A percentile compares a stretch with the other conserved stretches of the same genome.
These are phyloP conservation scores for Magallana nippona DNA, from an alignment of 2,888 invertebrate genomes.

Conservation along the genomic window DNA sequence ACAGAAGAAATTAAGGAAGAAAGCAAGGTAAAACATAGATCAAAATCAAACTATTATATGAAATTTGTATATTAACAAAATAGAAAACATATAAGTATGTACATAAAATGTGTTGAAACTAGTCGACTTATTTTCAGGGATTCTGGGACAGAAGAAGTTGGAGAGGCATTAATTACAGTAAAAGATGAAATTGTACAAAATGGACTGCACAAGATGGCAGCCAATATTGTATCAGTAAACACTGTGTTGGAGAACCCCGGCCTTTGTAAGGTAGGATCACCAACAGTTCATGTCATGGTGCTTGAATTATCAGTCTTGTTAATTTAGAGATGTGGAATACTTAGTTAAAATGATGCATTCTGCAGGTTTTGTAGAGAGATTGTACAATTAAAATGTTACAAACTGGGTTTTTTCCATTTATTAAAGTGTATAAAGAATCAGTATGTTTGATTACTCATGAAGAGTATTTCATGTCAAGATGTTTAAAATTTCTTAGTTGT, in stretches of 20 bases:
- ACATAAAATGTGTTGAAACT: too few relatives aligned
- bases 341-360: not conserved
- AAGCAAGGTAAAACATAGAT: conserved; percentile 60
- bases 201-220: conserved; percentile 83
- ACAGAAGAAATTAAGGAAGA: conserved; percentile 84
- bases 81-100: not conserved
- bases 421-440: too few relatives aligned
- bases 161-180: conserved; percentile 80
- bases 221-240: conserved; percentile 70
- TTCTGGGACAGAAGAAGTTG: conserved; percentile 52
- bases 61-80: not conserved
- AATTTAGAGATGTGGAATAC: not conserved
- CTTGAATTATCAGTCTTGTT: not conserved
- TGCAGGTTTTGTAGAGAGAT: too few relatives aligned
- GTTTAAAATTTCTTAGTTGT: too few relatives aligned
- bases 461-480: too few relatives aligned
- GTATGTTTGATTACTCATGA: too few relatives aligned
- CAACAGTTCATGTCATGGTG: not conserved
- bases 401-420: not conserved
- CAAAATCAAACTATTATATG: too few relatives aligned
- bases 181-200: conserved; percentile 88
- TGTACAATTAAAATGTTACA: too few relatives aligned
- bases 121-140: too few relatives aligned
- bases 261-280: conserved; percentile 3
- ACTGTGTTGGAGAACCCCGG: conserved; percentile 47